Evolutionary conservation across 2,888 invertebrate genomes (phyloP), one percentile per base, ranked within the genome.

Genomic region (Sphinx pinastri): DNA sequence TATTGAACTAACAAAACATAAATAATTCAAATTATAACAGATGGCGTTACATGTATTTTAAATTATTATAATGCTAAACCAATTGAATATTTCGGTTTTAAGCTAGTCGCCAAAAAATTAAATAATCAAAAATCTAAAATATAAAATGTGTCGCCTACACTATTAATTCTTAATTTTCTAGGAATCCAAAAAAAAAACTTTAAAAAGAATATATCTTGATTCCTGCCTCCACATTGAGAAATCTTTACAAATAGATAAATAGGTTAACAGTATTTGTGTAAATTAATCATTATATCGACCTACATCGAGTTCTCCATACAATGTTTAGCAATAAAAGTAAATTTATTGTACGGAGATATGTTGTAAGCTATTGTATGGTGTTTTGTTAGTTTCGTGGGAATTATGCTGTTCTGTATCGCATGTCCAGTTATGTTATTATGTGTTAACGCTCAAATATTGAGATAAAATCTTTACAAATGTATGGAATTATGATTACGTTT

Each of bases 381-480:
- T 47, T 45, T 60, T 60, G 8, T 60, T n/a, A 3, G 59, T 47
- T 47, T 60, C 47, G 60, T 60, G 60, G 47, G 60, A 60, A 60
- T 45, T 25, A 12, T 13, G 10, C 16, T 2, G 12, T 38, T 38
- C 6, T 57, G 12, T 60, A 38, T 45, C 11, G n/a, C n/a, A 47
- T 10, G 25, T n/a, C 10, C 45, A 38, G 47, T 12, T 5, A 16
- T 16, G 60, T 60, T 60, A 60, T 60, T 60, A 47, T 12, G 60
- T 60, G 45, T 45, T 47, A 60, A 47, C 47, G 45, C 25, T 25
- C 25, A 25, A 25, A 25, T 25, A 25, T 25, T 60, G 38, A 16
- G 60, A 60, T 60, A 60, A 60, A 60, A 60, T 60, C 60, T 60
- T 45, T 45, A 60, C 47, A 60, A 47, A 47, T 47, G 60, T 60